phyloP scores from a whole-genome alignment of 2,888 invertebrate species.

The Apodemia duryi region DNA sequence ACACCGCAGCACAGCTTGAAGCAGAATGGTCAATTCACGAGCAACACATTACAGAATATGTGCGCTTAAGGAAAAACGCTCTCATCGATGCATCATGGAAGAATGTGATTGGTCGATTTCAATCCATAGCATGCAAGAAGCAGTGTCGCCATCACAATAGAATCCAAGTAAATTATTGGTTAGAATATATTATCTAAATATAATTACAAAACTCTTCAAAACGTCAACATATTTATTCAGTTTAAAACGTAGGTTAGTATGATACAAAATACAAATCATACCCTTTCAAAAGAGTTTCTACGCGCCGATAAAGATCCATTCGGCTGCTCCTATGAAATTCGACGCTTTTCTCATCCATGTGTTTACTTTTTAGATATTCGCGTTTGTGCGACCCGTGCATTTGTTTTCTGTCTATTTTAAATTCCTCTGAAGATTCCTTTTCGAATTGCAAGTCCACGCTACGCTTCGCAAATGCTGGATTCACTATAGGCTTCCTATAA shows the following conservation, averaged over 20 bases:
- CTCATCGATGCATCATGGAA: too few species aligned
- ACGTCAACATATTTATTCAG: neutral
- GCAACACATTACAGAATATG: too few species aligned
- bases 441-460: slow-evolving; percentile 45
- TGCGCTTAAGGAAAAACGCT: too few species aligned
- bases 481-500: slow-evolving; percentile 67
- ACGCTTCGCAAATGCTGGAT: slow-evolving; percentile 73
- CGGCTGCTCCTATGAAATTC: slow-evolving; percentile 82
- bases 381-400: slow-evolving; percentile 65
- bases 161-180: too few species aligned
- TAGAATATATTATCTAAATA: too few species aligned
- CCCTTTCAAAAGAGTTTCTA: slow-evolving; percentile 82
- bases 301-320: slow-evolving; percentile 81
- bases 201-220: too few species aligned
- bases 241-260: neutral
- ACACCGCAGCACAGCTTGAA: too few species aligned
- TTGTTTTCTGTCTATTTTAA: slow-evolving; percentile 62
- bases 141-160: too few species aligned
- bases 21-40: too few species aligned
- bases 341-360: slow-evolving; percentile 46
- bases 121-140: too few species aligned
- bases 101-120: too few species aligned
- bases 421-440: slow-evolving; percentile 39
- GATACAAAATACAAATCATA: slow-evolving; percentile 52
- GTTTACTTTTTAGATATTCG: slow-evolving; percentile 55